Conservation (phyloP, 92 coral and sea anemone genomes). For the Parazoanthus darwini region DNA sequence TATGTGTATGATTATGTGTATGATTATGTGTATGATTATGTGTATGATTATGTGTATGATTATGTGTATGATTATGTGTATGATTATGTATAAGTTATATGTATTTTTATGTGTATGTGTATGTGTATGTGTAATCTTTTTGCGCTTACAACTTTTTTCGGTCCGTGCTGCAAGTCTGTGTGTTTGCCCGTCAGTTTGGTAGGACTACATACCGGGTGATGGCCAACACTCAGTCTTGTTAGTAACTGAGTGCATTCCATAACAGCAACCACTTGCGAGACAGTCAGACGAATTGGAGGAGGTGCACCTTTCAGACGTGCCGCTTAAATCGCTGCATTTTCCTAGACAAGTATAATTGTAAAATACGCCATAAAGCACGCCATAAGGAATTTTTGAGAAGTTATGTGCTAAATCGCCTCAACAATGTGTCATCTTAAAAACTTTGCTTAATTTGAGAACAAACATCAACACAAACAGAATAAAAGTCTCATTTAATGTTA, state of each 20-base stretch:
- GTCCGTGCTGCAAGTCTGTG: background rate
- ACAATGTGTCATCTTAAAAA: too few relatives aligned
- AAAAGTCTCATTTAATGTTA: too few relatives aligned
- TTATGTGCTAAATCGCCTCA: background rate
- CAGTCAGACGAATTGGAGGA: background rate
- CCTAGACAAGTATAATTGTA: background rate
- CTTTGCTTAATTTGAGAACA: too few relatives aligned
- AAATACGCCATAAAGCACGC: background rate
- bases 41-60: too few relatives aligned
- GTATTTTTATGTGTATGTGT: too few relatives aligned
- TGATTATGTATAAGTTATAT: too few relatives aligned
- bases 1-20: too few relatives aligned
- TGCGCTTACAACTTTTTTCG: too few relatives aligned
- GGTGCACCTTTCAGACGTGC: background rate
- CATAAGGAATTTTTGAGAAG: background rate
- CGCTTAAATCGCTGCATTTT: background rate
- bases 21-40: too few relatives aligned
- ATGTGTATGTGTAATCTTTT: too few relatives aligned
- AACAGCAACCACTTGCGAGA: conserved; percentile 13
- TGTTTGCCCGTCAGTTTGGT: background rate
- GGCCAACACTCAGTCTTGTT: conserved; percentile 4
- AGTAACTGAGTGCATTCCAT: background rate
- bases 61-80: too few relatives aligned
- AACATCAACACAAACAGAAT: too few relatives aligned
- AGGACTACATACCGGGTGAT: background rate